Evolutionary conservation across 2,797 vertebrate species (phyloP).

Genomic region (Astyanax mexicanus): DNA sequence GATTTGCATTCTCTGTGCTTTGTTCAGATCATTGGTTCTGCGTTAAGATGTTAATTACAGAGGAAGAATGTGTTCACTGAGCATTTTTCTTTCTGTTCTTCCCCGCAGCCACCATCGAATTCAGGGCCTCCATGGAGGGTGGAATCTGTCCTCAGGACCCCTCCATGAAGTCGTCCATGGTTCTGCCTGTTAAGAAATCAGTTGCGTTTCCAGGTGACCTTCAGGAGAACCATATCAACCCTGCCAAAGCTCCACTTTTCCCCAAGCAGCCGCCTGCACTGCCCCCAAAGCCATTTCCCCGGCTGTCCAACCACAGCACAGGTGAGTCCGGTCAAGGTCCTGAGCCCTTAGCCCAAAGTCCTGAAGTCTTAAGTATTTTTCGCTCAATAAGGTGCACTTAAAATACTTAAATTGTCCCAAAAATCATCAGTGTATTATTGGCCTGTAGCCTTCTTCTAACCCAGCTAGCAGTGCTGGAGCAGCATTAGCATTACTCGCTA

Average conservation of each 20-base stretch:
- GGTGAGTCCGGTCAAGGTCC: slow-evolving; percentile 75
- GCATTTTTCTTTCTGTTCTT: background rate
- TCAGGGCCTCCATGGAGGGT: slow-evolving; percentile 87
- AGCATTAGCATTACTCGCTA: too few relatives aligned
- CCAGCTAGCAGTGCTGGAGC: too few relatives aligned
- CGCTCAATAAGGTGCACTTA: too few relatives aligned
- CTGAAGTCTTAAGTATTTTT: too few relatives aligned
- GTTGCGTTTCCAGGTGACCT: slow-evolving; percentile 87
- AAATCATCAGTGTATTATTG: too few relatives aligned
- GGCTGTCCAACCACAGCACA: slow-evolving; percentile 94
- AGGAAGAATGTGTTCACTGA: background rate
- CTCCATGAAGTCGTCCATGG: slow-evolving; percentile 88
- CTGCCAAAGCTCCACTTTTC: slow-evolving; percentile 89
- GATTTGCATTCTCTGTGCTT: background rate
- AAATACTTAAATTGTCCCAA: too few relatives aligned
- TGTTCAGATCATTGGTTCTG: background rate
- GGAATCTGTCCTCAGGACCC: slow-evolving; percentile 89
- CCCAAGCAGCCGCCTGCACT: slow-evolving; percentile 98
- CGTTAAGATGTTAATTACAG: background rate
- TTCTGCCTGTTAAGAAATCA: slow-evolving; percentile 91
- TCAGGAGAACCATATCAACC: slow-evolving; percentile 91
- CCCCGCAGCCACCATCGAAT: slow-evolving; percentile 89
- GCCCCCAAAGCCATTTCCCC: slow-evolving; percentile 95
- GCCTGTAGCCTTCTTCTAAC: too few relatives aligned
- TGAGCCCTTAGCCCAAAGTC: too few relatives aligned